Conservation (phyloP, 2,113 vertebrate species). For the Lasiurus cinereus region DNA sequence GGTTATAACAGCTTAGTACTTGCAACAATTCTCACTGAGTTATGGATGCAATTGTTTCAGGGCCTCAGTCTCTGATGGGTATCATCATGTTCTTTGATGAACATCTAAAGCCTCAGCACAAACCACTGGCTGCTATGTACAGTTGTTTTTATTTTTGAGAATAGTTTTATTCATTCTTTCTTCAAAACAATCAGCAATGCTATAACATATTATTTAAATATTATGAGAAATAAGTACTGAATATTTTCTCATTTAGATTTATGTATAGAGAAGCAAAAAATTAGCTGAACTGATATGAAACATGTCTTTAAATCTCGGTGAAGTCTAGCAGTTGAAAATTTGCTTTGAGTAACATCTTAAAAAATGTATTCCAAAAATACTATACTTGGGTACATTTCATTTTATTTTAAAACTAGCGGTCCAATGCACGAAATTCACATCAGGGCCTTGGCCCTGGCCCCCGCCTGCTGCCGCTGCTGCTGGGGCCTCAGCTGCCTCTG, state of each 20-base stretch:
- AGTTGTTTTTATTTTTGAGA: conserved; percentile 1
- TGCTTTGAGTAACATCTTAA: not conserved
- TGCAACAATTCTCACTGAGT: not conserved
- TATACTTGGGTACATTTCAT: not conserved
- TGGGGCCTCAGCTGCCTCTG: no score
- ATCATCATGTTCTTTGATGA: not conserved
- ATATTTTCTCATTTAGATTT: conserved; percentile 27
- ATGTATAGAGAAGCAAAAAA: not conserved
- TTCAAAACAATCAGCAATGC: not conserved
- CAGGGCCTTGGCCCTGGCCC: no score
- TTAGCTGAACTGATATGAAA: not conserved
- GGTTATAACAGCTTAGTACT: not conserved
- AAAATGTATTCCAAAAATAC: not conserved
- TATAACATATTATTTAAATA: not conserved
- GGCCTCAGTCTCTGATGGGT: not conserved
- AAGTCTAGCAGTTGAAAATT: not conserved
- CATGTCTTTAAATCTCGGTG: not conserved
- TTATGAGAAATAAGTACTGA: not conserved
- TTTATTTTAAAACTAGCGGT: conserved; percentile 24
- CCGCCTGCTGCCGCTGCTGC: no score
- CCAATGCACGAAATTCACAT: no score
- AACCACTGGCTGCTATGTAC: not conserved
- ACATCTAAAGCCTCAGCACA: not conserved
- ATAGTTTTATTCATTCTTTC: not conserved
- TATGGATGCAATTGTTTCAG: not conserved